Percentiles rank a stretch among this genome's conserved stretches.
Evolutionary conservation across 2,888 invertebrate species (phyloP).

Genomic region (Apomyelois bistriatella): DNA sequence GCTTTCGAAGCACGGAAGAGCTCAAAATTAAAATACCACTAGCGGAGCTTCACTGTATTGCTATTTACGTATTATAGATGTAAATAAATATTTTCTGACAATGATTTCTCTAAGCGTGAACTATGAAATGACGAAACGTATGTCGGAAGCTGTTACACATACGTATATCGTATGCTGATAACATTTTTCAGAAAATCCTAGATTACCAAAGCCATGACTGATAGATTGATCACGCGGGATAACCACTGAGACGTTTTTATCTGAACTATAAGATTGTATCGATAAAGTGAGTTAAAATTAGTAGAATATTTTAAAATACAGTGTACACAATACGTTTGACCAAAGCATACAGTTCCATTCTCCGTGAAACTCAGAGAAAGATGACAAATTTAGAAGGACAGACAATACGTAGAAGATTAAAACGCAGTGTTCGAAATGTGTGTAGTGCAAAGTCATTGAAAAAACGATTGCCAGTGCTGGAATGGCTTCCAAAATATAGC

Average conservation of each 20-base stretch:
- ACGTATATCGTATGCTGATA: no score
- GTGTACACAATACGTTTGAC: not conserved
- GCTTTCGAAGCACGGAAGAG: no score
- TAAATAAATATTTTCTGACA: no score
- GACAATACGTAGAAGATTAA: conserved; percentile 29
- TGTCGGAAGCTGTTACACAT: no score
- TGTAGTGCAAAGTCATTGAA: conserved; percentile 65
- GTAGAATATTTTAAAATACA: not conserved
- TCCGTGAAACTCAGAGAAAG: not conserved
- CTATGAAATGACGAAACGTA: no score
- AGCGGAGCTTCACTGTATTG: no score
- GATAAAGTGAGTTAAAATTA: not conserved
- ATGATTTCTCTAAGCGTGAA: no score
- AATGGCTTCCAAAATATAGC: conserved; percentile 88
- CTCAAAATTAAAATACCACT: no score
- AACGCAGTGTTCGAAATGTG: conserved; percentile 42
- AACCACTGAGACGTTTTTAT: not conserved
- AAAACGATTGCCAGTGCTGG: conserved; percentile 82
- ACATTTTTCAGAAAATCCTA: not conserved
- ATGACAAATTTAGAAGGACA: not conserved
- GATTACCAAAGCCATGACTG: not conserved
- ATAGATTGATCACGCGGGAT: not conserved
- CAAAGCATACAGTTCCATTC: not conserved
- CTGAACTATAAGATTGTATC: not conserved
- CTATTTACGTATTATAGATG: no score